Base-by-base conservation (phyloP, 2,113 vertebrate species). In the Meles meles region DNA sequence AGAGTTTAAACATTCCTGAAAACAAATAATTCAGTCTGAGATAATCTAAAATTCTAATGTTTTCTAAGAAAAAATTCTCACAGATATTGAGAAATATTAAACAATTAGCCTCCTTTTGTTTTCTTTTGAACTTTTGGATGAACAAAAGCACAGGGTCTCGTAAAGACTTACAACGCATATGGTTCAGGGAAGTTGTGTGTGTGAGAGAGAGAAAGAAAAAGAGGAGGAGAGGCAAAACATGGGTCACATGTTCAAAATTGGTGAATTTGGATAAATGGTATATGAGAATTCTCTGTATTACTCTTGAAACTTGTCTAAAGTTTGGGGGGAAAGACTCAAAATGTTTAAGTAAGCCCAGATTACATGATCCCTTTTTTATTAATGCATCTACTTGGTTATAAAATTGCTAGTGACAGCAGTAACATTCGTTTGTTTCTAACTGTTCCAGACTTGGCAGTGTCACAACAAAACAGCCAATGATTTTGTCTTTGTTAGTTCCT, bases 381-480 rank as follows among this genome's bases (percentile, higher is more conserved):
- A 86, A 77, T 81, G 29, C 7, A 81, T 76, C 27, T 84, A 34
- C 9, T 12, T 63, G 27, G 13, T 80, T 71, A 49, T 97, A 37
- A 91, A 76, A 39, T 76, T 67, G 59, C 74, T 90, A 81, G 15
- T 94, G 67, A 80, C 13, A 85, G 18, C 2, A 93, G 11, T 97
- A 93, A 93, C 25, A 27, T 90, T 90, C 92, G 39, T 95, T 31
- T 97, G 29, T 97, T 96, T 90, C 49, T 96, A n/a, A 90, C 76
- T n/a, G 37, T 99, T 98, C 67, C 98, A 99, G 99, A 99, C 99
- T 0, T 98, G 99, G 99, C 99, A 99, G 90, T 99, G 99, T 98
- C 99, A 99, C 98, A 99, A 99, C 98, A 99, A 99, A 98, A 99
- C 99, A 31, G 99, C 99, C 94, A 99, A 99, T 95, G 99, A 99